A percentile compares a stretch with the other conserved stretches of the same genome.
Evolutionary conservation across 2,888 invertebrate species (phyloP).

Genomic region (Dendrolimus houi): DNA sequence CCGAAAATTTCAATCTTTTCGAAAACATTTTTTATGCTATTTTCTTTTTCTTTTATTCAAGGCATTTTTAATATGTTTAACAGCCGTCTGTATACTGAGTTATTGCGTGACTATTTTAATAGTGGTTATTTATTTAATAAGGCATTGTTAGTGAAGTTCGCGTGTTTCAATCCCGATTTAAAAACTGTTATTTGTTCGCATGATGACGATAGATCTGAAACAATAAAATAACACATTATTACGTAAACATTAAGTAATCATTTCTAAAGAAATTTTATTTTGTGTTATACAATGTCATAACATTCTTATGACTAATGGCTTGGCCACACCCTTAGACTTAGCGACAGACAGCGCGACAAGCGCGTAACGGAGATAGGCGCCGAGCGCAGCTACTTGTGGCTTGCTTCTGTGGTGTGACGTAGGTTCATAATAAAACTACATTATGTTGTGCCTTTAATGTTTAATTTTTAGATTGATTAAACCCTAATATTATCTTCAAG

Average conservation of each 20-base stretch:
- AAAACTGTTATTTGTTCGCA: background rate
- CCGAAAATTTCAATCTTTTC: conserved; percentile 58
- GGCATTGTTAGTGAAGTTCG: background rate
- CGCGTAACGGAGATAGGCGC: too few species aligned
- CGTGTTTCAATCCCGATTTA: background rate
- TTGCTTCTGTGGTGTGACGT: too few species aligned
- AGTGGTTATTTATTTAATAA: background rate
- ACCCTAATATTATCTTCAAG: too few species aligned
- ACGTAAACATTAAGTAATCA: background rate
- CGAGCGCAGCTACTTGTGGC: too few species aligned
- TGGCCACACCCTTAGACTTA: too few species aligned
- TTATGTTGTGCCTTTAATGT: too few species aligned
- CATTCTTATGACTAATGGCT: too few species aligned
- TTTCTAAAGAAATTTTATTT: too few species aligned
- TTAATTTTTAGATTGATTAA: too few species aligned
- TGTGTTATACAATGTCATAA: too few species aligned
- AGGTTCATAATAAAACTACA: too few species aligned
- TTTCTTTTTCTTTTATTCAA: conserved; percentile 14
- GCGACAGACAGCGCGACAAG: too few species aligned
- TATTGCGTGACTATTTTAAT: conserved; percentile 18
- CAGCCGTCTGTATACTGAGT: background rate
- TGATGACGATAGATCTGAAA: background rate
- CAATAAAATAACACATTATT: background rate
- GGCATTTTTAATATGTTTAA: conserved; percentile 20
- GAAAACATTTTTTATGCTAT: conserved; percentile 45